Conservation (phyloP, 2,888 invertebrate species). For the Cheilosia impressa region DNA sequence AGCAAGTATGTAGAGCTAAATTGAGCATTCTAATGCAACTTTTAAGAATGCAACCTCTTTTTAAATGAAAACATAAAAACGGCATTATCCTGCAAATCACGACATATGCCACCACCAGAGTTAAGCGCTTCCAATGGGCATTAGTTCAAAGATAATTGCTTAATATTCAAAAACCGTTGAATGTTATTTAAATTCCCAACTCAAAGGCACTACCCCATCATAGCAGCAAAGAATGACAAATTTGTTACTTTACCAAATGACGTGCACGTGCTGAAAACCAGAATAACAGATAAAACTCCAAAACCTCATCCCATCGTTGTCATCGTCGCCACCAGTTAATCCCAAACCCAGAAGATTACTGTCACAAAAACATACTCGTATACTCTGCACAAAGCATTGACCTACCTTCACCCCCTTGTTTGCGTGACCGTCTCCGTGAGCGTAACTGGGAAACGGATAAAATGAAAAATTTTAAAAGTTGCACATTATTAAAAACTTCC, state of each 20-base stretch:
- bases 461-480: conserved; percentile 70
- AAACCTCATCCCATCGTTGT: conserved; percentile 39
- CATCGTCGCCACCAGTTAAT: conserved; percentile 79
- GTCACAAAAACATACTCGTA: conserved; percentile 83
- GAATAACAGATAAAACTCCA: conserved; percentile 57
- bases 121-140: conserved; percentile 25
- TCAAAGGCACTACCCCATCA: background rate
- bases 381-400: conserved; percentile 77
- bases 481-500: conserved; percentile 66
- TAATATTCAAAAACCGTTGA: conserved; percentile 42
- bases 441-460: conserved; percentile 25
- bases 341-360: conserved; percentile 83
- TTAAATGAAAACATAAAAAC: conserved; percentile 3
- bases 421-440: background rate
- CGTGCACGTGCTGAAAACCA: conserved; percentile 69
- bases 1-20: too few relatives aligned
- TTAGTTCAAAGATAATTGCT: conserved; percentile 53
- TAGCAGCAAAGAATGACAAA: conserved; percentile 52
- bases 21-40: too few relatives aligned
- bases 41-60: too few relatives aligned
- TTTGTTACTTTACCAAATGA: conserved; percentile 66
- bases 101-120: conserved; percentile 50
- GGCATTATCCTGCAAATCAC: conserved; percentile 4
- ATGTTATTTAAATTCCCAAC: conserved; percentile 25
- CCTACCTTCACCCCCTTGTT: conserved; percentile 75